Conservation (phyloP, 2,113 vertebrate genomes). For the Manacus vitellinus region DNA sequence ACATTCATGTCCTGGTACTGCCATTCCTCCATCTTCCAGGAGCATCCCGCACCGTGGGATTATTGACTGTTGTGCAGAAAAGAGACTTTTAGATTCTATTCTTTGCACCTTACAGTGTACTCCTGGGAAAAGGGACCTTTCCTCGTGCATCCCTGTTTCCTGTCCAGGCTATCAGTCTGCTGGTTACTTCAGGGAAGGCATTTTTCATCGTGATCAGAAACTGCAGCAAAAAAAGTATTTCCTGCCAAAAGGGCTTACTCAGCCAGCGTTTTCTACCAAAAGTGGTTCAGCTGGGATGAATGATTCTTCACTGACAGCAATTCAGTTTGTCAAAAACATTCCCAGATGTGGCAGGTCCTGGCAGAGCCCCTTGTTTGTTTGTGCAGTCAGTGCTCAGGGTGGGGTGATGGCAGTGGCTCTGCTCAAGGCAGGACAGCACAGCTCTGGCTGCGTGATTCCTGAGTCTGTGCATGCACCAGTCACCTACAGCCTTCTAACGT, state of each 20-base stretch:
- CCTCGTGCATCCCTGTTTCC: neutral
- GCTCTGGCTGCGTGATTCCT: neutral
- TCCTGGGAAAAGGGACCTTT: neutral
- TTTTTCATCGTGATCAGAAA: neutral
- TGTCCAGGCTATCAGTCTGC: neutral
- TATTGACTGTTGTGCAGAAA: neutral
- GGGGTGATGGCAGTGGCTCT: accelerated
- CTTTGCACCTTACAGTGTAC: neutral
- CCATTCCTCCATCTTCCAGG: neutral
- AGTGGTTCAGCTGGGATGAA: slow-evolving; percentile 4
- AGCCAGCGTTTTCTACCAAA: neutral
- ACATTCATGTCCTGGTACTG: neutral
- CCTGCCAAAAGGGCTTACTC: neutral
- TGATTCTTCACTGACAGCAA: neutral
- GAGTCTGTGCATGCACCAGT: neutral
- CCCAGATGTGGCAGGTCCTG: neutral
- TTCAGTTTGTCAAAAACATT: neutral
- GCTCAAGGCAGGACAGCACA: neutral
- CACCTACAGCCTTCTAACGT: neutral
- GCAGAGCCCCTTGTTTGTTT: neutral
- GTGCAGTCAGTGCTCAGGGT: neutral
- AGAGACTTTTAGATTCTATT: neutral
- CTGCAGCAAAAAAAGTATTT: neutral
- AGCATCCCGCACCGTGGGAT: neutral
- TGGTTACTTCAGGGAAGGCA: neutral